These are phyloP conservation scores for Ctenodactylus gundi DNA, from an alignment of 2,113 vertebrate species.

Conservation along the genomic window DNA sequence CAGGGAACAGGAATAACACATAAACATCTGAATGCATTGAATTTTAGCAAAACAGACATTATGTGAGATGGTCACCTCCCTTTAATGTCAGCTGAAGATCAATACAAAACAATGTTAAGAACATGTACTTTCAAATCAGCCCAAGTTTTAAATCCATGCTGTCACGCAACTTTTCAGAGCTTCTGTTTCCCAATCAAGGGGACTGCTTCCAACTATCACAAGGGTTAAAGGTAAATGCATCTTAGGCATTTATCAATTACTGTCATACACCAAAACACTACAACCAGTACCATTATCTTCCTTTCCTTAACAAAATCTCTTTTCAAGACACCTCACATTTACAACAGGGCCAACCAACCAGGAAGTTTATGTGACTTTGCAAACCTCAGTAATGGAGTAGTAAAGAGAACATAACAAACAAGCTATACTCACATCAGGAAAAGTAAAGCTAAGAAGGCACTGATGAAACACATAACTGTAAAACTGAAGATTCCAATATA, in stretches of 20 bases:
- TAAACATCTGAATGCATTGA: not conserved
- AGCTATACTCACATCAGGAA: not conserved
- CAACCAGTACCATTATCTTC: not conserved
- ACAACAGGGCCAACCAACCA: not conserved
- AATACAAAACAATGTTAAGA: not conserved
- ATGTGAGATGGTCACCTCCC: not conserved
- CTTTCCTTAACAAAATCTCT: not conserved
- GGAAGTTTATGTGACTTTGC: not conserved
- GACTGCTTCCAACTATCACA: constrained; percentile 20
- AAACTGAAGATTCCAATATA: not conserved
- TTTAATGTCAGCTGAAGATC: not conserved
- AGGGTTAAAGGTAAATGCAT: not conserved
- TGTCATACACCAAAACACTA: not conserved
- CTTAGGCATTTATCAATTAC: not conserved
- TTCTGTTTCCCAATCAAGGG: not conserved
- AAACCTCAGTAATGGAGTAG: not conserved
- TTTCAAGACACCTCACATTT: not conserved
- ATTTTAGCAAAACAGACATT: constrained; percentile 30
- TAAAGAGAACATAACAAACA: constrained; percentile 16
- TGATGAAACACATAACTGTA: not conserved
- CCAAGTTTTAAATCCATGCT: not conserved
- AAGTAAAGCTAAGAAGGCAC: not conserved
- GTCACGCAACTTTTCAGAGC: constrained; percentile 10
- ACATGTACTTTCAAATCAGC: not conserved
- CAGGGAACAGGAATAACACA: constrained; percentile 22